Percentiles rank a stretch among this genome's conserved stretches.
Conservation (phyloP, 2,797 vertebrate species). For the Lacerta bilineata region DNA sequence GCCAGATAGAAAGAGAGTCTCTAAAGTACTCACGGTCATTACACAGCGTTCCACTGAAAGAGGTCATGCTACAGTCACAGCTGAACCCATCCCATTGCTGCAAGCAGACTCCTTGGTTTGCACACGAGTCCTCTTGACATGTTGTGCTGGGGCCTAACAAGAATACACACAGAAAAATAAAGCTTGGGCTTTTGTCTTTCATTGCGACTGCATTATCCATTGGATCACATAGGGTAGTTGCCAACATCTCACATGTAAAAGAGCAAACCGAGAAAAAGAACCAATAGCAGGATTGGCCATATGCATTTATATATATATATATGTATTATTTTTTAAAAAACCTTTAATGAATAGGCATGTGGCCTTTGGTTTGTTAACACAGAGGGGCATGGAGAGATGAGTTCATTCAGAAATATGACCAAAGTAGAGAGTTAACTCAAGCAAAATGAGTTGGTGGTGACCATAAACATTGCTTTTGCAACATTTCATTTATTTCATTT, state of each 20-base stretch:
- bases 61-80: slow-evolving; percentile 99
- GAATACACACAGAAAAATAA: slow-evolving; percentile 65
- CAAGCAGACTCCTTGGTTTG: slow-evolving; percentile 96
- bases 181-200: slow-evolving; percentile 66
- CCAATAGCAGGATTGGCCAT: slow-evolving; percentile 45
- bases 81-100: slow-evolving; percentile 99
- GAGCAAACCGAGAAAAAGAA: slow-evolving; percentile 55
- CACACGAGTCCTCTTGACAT: slow-evolving; percentile 97
- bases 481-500: slow-evolving; percentile 29
- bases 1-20: neutral
- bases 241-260: slow-evolving; percentile 78
- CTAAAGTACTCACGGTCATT: slow-evolving; percentile 91
- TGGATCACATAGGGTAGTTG: slow-evolving; percentile 77
- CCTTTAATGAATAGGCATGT: slow-evolving; percentile 40
- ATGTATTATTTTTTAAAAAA: neutral
- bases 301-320: slow-evolving; percentile 3
- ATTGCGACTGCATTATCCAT: slow-evolving; percentile 9
- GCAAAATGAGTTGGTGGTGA: slow-evolving; percentile 38
- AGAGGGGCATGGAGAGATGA: neutral
- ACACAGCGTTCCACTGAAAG: slow-evolving; percentile 94
- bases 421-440: slow-evolving; percentile 53
- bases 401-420: slow-evolving; percentile 30
- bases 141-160: slow-evolving; percentile 94
- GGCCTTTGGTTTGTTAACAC: slow-evolving; percentile 32
- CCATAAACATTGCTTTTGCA: slow-evolving; percentile 29